phyloP scores from a whole-genome alignment of 1,140 invertebrate genomes.

The Panagrolaimus sp. region DNA sequence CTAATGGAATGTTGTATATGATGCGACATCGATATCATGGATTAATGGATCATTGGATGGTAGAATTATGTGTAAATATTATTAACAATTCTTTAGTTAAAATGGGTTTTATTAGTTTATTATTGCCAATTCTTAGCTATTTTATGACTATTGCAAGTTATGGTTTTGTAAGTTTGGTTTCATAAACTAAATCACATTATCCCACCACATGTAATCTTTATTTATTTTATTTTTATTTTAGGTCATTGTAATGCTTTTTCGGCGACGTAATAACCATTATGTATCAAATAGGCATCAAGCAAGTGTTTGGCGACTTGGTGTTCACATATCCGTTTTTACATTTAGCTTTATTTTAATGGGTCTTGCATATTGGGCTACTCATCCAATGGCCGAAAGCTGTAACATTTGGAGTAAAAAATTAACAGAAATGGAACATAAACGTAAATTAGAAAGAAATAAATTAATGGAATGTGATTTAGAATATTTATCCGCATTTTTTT shows the following conservation, averaged over 20 bases:
- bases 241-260: constrained; percentile 9
- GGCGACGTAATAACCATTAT: not conserved
- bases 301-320: constrained; percentile 6
- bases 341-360: constrained; percentile 4
- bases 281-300: not conserved
- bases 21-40: not conserved
- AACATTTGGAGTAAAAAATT: not conserved
- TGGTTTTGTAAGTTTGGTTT: constrained; percentile 8
- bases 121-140: not conserved
- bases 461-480: not conserved
- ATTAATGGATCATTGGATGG: not conserved
- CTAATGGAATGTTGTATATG: constrained; percentile 12
- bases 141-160: constrained; percentile 3
- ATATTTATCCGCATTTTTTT: not conserved
- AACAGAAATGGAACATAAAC: not conserved
- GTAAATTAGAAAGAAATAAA: not conserved
- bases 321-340: constrained; percentile 5
- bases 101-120: not conserved
- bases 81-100: not conserved
- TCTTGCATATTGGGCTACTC: constrained; percentile 3
- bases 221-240: not conserved
- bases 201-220: no score
- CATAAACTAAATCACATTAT: not conserved
- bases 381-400: constrained; percentile 12
- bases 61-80: not conserved